Evolutionary conservation across 2,797 vertebrate genomes (phyloP).

Genomic region (Balearica regulorum): DNA sequence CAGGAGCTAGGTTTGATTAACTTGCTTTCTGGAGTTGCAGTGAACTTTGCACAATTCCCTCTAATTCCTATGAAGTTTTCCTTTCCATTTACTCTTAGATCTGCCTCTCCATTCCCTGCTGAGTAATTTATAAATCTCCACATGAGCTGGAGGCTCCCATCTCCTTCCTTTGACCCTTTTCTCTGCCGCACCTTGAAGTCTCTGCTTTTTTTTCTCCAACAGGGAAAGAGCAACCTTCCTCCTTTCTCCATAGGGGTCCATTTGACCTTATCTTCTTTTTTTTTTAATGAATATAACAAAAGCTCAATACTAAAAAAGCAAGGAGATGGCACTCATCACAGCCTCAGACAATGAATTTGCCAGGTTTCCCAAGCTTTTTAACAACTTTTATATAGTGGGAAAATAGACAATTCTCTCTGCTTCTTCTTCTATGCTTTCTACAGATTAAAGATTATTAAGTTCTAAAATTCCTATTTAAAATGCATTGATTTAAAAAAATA

Average conservation of each 20-base stretch:
- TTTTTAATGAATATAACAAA: neutral
- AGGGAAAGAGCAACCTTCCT: neutral
- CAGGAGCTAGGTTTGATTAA: neutral
- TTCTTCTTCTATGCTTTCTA: neutral
- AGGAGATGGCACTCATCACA: neutral
- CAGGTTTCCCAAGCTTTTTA: neutral
- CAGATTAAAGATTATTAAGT: neutral
- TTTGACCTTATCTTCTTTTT: neutral
- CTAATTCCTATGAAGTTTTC: neutral
- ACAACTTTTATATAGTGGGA: neutral
- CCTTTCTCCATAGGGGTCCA: neutral
- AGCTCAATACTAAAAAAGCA: neutral
- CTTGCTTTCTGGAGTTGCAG: neutral
- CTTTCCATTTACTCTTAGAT: neutral
- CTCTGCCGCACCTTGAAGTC: neutral
- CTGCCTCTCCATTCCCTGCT: neutral
- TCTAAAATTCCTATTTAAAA: neutral
- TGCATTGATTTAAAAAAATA: neutral
- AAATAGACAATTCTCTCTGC: neutral
- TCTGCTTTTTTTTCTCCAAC: neutral
- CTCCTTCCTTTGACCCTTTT: neutral
- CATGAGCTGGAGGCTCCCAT: neutral
- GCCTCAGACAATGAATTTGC: neutral
- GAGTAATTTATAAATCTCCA: neutral
- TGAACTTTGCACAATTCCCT: neutral